These are phyloP conservation scores for Auanema sp. DNA, from an alignment of 2,888 invertebrate genomes.

Conservation along the genomic window DNA sequence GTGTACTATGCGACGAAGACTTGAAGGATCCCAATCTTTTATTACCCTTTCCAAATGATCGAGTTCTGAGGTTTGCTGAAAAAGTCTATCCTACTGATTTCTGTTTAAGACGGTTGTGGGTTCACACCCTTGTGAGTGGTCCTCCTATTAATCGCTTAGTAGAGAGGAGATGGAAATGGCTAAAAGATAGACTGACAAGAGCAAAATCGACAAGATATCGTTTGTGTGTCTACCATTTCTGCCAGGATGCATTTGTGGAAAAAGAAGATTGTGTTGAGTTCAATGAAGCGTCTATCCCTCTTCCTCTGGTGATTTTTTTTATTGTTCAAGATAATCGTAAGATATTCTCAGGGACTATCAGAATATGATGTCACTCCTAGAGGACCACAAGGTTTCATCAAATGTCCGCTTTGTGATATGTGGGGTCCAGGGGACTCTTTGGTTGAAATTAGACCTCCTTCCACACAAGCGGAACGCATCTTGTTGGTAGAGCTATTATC, in stretches of 20 bases:
- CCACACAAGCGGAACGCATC: slow-evolving; percentile 15
- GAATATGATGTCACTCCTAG: slow-evolving; percentile 37
- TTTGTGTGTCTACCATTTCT: slow-evolving; percentile 40
- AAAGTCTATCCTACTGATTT: neutral
- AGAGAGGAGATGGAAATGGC: slow-evolving; percentile 20
- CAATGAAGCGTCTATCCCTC: slow-evolving; percentile 23
- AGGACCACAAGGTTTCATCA: slow-evolving; percentile 34
- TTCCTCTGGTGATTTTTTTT: slow-evolving; percentile 24
- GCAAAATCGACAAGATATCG: slow-evolving; percentile 34
- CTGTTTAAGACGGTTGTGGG: slow-evolving; percentile 19
- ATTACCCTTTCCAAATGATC: slow-evolving; percentile 25
- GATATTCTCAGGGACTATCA: slow-evolving; percentile 28
- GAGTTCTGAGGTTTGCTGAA: slow-evolving; percentile 6
- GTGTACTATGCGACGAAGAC: slow-evolving; percentile 36
- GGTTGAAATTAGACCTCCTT: slow-evolving; percentile 16
- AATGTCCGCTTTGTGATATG: slow-evolving; percentile 37
- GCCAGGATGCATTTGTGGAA: slow-evolving; percentile 22
- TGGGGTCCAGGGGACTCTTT: slow-evolving; percentile 22
- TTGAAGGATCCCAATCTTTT: slow-evolving; percentile 30
- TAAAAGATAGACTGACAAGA: slow-evolving; percentile 30
- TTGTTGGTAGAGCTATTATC: slow-evolving; percentile 16
- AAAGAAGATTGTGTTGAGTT: slow-evolving; percentile 26
- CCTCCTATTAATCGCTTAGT: slow-evolving; percentile 8
- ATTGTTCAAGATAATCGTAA: neutral
- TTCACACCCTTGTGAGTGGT: slow-evolving; percentile 5